Evolutionary conservation across 2,113 vertebrate genomes (phyloP).

Genomic region (Mastomys coucha): DNA sequence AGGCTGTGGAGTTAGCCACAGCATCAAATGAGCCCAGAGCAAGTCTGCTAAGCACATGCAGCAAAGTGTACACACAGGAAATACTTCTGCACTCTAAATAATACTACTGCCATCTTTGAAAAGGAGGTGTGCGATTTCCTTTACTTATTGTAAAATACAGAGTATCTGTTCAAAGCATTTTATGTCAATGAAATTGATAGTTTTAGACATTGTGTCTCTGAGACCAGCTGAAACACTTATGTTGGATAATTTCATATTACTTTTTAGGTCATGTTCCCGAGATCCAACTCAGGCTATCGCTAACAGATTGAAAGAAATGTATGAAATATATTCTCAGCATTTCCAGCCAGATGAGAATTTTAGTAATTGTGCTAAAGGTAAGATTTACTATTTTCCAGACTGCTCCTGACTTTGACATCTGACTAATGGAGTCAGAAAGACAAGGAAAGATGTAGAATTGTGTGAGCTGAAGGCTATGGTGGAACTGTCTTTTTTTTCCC

Average conservation of each 20-base stretch:
- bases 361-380: constrained; percentile 89
- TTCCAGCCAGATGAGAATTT: constrained; percentile 84
- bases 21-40: not conserved
- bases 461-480: constrained; percentile 11
- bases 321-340: constrained; percentile 90
- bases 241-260: constrained; percentile 24
- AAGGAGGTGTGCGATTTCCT: not conserved
- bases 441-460: not conserved
- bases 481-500: not conserved
- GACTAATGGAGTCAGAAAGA: constrained; percentile 8
- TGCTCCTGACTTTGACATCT: not conserved
- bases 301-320: constrained; percentile 93
- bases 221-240: constrained; percentile 18
- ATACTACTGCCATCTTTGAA: not conserved
- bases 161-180: constrained; percentile 51
- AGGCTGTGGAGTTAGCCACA: not conserved
- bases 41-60: not conserved
- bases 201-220: constrained; percentile 3
- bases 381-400: not conserved
- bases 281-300: constrained; percentile 93
- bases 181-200: constrained; percentile 32
- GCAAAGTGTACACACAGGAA: not conserved
- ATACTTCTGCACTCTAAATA: not conserved
- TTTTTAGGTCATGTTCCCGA: constrained; percentile 91
- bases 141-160: not conserved